Percentiles rank a stretch among this genome's conserved stretches.
These are phyloP conservation scores for Pedetes capensis DNA, from an alignment of 2,113 vertebrate genomes.

Conservation along the genomic window DNA sequence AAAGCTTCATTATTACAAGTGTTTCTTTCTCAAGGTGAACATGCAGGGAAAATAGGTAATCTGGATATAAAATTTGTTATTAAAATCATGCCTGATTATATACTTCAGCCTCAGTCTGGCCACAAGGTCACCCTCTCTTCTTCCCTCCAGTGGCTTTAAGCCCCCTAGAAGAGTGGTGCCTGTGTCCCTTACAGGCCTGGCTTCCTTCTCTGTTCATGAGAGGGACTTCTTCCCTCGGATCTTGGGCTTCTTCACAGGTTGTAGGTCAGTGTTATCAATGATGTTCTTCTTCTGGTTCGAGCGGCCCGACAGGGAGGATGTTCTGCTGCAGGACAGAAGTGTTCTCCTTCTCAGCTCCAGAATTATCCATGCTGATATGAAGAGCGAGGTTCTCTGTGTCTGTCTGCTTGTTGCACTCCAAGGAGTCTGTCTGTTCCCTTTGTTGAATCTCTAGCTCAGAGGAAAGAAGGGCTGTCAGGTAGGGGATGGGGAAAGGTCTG, in stretches of 20 bases:
- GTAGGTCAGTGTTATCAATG: constrained; percentile 98
- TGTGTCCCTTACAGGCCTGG: background rate
- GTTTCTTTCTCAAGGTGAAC: background rate
- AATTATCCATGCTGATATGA: constrained; percentile 91
- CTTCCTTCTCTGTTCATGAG: constrained; percentile 57
- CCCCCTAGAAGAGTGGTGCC: background rate
- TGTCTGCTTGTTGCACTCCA: constrained; percentile 96
- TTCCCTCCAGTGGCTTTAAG: background rate
- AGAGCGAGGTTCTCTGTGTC: constrained; percentile 92
- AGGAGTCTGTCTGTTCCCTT: constrained; percentile 97
- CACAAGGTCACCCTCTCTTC: background rate
- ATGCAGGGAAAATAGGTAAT: background rate
- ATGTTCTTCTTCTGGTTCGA: constrained; percentile 91
- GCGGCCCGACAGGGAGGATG: constrained; percentile 83
- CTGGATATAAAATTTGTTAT: background rate
- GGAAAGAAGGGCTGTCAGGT: constrained; percentile 95
- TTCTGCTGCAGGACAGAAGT: constrained; percentile 90
- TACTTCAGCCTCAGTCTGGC: rapidly evolving
- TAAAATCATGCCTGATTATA: background rate
- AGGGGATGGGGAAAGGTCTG: constrained; percentile 91
- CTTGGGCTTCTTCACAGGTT: constrained; percentile 98
- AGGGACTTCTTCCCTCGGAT: constrained; percentile 94
- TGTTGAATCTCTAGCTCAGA: constrained; percentile 97
- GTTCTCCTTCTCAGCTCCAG: constrained; percentile 94
- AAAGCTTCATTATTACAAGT: background rate